These are phyloP conservation scores for Acipenser oxyrinchus DNA, from an alignment of 2,797 vertebrate species.

Conservation along the genomic window DNA sequence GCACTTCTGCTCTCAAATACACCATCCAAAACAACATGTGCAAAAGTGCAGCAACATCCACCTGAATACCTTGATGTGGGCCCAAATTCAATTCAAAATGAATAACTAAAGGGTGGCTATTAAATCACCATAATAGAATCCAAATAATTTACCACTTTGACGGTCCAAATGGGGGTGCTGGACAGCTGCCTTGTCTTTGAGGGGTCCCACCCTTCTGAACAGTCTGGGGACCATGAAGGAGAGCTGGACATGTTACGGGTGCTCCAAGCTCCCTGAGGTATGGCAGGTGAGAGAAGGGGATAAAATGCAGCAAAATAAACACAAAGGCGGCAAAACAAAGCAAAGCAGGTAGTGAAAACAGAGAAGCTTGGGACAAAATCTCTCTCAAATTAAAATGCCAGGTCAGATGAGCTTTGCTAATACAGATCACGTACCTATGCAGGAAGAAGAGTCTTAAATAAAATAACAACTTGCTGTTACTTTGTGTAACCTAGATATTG, in stretches of 20 bases:
- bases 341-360: slow-evolving; percentile 68
- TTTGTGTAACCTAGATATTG: too few species aligned
- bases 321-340: slow-evolving; percentile 78
- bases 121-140: slow-evolving; percentile 28
- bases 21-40: too few species aligned
- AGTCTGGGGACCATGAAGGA: slow-evolving; percentile 93
- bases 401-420: slow-evolving; percentile 19
- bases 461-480: too few species aligned
- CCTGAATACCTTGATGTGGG: too few species aligned
- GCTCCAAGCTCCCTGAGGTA: slow-evolving; percentile 97
- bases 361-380: slow-evolving; percentile 40
- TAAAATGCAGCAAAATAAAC: slow-evolving; percentile 77
- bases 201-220: slow-evolving; percentile 92
- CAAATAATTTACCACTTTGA: slow-evolving; percentile 96
- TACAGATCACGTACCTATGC: slow-evolving; percentile 30
- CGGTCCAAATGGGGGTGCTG: slow-evolving; percentile 93
- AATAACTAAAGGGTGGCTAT: too few species aligned
- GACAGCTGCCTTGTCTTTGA: slow-evolving; percentile 93
- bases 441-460: slow-evolving; percentile 12
- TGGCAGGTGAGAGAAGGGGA: slow-evolving; percentile 76
- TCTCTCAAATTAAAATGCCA: slow-evolving; percentile 13
- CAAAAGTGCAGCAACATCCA: too few species aligned
- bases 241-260: slow-evolving; percentile 94
- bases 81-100: too few species aligned
- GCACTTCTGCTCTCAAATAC: too few species aligned